phyloP scores from a whole-genome alignment of 1,140 invertebrate genomes.

The Chelonus insularis region DNA sequence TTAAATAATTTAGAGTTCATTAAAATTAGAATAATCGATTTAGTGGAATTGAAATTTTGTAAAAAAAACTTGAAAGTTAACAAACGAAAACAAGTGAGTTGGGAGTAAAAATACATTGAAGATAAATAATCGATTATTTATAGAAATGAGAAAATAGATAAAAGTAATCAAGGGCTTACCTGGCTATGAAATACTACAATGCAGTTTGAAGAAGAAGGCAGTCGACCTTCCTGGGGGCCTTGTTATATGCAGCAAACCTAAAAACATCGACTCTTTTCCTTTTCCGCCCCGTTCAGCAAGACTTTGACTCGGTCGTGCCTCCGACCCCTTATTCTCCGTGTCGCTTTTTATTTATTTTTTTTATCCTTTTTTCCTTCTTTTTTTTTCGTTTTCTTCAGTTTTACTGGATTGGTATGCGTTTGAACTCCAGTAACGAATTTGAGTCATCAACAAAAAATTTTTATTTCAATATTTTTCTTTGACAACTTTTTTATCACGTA shows the following conservation, averaged over 20 bases:
- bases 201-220: constrained; percentile 34
- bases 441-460: background rate
- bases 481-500: too few species aligned
- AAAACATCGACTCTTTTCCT: constrained; percentile 37
- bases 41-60: too few species aligned
- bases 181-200: constrained; percentile 5
- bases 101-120: too few species aligned
- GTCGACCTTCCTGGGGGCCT: constrained; percentile 52
- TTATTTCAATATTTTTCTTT: background rate
- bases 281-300: background rate
- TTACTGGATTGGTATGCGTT: background rate
- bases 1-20: too few species aligned
- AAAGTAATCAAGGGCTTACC: constrained; percentile 2
- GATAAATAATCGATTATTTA: too few species aligned
- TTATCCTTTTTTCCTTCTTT: background rate
- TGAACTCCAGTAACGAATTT: background rate
- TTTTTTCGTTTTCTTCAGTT: background rate
- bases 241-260: constrained; percentile 45
- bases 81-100: too few species aligned
- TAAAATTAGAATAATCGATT: too few species aligned
- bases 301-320: constrained; percentile 5
- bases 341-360: background rate
- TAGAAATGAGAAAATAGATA: background rate
- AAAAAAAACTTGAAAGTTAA: too few species aligned
- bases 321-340: constrained; percentile 4